Base-by-base conservation (phyloP, 2,113 vertebrate species). In the Callaeas wilsoni region DNA sequence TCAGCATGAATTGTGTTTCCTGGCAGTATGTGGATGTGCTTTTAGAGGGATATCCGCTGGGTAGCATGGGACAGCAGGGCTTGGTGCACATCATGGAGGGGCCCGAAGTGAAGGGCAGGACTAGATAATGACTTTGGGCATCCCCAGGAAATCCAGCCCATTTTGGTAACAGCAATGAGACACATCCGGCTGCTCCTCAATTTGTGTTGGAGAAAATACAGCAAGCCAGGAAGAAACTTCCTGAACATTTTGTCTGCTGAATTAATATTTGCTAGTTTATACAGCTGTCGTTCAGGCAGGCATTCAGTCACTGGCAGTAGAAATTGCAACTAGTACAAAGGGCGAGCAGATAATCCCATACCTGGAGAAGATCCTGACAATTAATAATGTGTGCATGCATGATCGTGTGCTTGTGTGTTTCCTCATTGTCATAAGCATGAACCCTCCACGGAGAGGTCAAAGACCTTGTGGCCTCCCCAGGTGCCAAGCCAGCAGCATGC, bases 1-100 rank as follows among this genome's bases (percentile, higher is more conserved):
- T 86, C 88, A 89, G 59, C 12, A 4, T 90, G 76, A 76, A 69
- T 81, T 84, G 33, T 62, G 47, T 90, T 95, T 97, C 90, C 95
- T 95, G 96, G 64, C 76, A 69, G 63, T 46, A 9, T 13, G 75
- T 65, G 71, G 35, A 74, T 74, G 8, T 73, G 59, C 86, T 90
- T 88, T 62, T 33, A 74, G 83, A 81, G 46, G 83, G 55, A 93
- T 84, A 94, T 95, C 94, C 30, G 55, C 83, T 4, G 4, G 33
- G 18, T 17, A 76, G 63, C 0, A 0, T 62, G 85, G 70, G 57
- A 87, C 57, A 79, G 5, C 59, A 22, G 46, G 37, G 46, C 59
- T 85, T 2, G 0, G 7, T 1, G 2, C n/a, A 13, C 19, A 21
- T 22, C 4, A 4, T 1, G 1, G 60, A 63, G 39, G 19, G 64